Conservation (phyloP, 2,113 vertebrate species). For the Cygnus atratus region DNA sequence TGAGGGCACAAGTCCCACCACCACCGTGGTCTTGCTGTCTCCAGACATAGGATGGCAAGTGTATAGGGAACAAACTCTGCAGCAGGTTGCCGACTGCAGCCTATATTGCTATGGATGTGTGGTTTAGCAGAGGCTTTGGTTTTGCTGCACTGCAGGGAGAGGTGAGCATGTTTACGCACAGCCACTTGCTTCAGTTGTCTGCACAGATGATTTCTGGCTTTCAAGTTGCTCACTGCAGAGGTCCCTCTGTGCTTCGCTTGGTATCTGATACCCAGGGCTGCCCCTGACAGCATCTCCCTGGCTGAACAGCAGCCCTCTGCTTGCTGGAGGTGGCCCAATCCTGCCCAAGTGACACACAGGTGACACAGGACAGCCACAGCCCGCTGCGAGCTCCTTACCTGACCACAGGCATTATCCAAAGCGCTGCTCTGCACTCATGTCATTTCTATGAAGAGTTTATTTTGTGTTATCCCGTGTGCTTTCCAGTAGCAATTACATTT, state of each 20-base stretch:
- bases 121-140: not conserved
- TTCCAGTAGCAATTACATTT: not conserved
- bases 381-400: no score
- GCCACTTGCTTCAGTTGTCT: not conserved
- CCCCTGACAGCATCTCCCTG: not conserved
- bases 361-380: not conserved
- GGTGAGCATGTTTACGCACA: not conserved
- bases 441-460: not conserved
- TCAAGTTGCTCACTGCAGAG: not conserved
- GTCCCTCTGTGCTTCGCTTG: not conserved
- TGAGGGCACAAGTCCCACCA: not conserved
- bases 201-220: not conserved
- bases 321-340: not conserved
- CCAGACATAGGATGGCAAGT: not conserved
- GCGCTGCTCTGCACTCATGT: not conserved
- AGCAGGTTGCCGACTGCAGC: not conserved
- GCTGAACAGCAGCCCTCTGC: not conserved
- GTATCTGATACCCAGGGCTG: not conserved
- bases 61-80: not conserved
- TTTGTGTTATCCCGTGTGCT: not conserved
- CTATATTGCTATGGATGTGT: rapidly evolving
- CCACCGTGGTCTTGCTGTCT: not conserved
- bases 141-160: not conserved
- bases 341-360: not conserved
- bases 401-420: rapidly evolving